Base-by-base conservation (phyloP, 2,888 invertebrate genomes). In the Thera britannica region DNA sequence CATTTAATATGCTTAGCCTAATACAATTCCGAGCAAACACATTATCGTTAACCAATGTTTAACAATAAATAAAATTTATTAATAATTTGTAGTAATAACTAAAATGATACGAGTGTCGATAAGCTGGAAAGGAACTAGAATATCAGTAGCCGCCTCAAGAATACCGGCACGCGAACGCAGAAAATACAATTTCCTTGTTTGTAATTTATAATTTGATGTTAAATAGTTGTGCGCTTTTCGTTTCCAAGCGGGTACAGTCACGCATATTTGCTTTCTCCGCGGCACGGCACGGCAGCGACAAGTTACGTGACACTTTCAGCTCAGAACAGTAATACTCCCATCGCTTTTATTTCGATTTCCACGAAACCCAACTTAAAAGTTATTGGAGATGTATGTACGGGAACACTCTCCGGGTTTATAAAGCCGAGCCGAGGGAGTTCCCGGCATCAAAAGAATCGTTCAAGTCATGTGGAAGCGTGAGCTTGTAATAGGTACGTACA, bases 141-240 rank as follows among this genome's bases (percentile, higher is more conserved):
- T 64, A 69, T 72, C 71, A 61, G 62, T 72, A 68, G 49, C 59
- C 58, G 58, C 58, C 71, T 64, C 57, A 74, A 71, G 72, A 76
- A 76, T 67, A 73, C 61, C 64, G 72, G 66, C 75, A 75, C 72
- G 75, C 75, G 69, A 70, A 60, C 64, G 69, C 65, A 65, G 72
- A 64, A 71, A 70, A 71, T 69, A 68, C 65, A 62, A 72, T 68
- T 74, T 72, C 59, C 59, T 70, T 64, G 74, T 77, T 80, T 72
- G 71, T 77, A 75, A 75, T 74, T 78, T 77, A 62, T 80, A 83
- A 84, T 83, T 68, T 77, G 72, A 82, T 80, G 81, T 70, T 81
- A 81, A 23, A 84, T 82, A 74, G 62, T 65, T 61, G 52, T 67
- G 71, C 65, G 74, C 71, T 9, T 75, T 73, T 69, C 73, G 81